A percentile compares a stretch with the other conserved stretches of the same genome.
Conservation (phyloP, 2,888 invertebrate species). For the Acleris emargana region DNA sequence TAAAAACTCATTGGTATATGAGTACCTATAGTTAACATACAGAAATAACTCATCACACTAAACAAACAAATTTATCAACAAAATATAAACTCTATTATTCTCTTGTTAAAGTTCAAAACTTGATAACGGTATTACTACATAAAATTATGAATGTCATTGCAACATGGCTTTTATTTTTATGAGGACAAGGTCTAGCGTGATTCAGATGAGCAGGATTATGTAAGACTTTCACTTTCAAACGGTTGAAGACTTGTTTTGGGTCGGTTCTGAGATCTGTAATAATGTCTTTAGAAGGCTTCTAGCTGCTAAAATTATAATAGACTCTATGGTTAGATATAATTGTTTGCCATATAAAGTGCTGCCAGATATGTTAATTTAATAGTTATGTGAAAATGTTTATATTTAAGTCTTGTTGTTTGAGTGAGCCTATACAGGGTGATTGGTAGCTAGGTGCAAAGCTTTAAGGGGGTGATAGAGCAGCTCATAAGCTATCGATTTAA, state of each 20-base stretch:
- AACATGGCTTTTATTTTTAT: constrained; percentile 12
- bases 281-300: too few relatives aligned
- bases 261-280: not conserved
- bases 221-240: constrained; percentile 30
- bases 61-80: not conserved
- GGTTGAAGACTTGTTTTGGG: not conserved
- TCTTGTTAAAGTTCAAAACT: not conserved
- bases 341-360: too few relatives aligned
- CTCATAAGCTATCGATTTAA: too few relatives aligned
- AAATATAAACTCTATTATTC: not conserved
- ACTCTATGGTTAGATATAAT: too few relatives aligned
- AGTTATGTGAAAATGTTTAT: too few relatives aligned
- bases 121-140: not conserved
- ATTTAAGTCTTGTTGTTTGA: too few relatives aligned
- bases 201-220: constrained; percentile 10
- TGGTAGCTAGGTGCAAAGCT: too few relatives aligned
- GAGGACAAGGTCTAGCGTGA: constrained; percentile 6
- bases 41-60: not conserved
- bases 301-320: too few relatives aligned
- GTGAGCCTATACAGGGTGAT: too few relatives aligned
- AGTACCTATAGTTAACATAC: not conserved
- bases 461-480: too few relatives aligned
- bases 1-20: too few relatives aligned
- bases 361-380: too few relatives aligned
- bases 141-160: constrained; percentile 1